A percentile compares a stretch with the other conserved stretches of the same genome.
phyloP scores from a whole-genome alignment of 2,888 invertebrate species.

The Epirrita christyi region DNA sequence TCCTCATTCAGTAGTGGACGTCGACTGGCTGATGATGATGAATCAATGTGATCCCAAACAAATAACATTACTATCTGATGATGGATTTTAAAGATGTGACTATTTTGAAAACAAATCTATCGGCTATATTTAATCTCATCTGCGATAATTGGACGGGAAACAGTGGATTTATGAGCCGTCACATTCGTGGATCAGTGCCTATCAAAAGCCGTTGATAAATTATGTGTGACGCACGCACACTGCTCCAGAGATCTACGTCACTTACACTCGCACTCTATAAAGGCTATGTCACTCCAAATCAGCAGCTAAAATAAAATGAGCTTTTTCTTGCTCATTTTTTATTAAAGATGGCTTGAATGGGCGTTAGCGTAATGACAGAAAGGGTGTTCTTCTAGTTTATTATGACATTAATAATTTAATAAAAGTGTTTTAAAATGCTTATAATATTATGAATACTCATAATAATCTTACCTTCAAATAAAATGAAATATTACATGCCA shows the following conservation, averaged over 20 bases:
- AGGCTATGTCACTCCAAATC: not conserved
- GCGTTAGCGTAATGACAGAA: not conserved
- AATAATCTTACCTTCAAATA: no score
- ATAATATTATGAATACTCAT: no score
- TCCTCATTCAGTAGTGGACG: no score
- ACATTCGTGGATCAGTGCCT: slow-evolving; percentile 46
- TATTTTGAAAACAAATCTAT: not conserved
- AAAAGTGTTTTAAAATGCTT: no score
- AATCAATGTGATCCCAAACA: no score
- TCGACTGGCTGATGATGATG: no score
- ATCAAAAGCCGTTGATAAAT: slow-evolving; percentile 58
- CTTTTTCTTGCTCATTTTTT: not conserved
- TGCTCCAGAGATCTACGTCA: slow-evolving; percentile 17
- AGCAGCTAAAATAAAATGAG: not conserved
- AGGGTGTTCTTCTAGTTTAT: not conserved
- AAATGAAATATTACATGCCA: no score
- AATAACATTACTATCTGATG: no score
- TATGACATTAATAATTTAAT: no score
- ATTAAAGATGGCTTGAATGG: not conserved
- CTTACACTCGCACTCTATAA: slow-evolving; percentile 6
- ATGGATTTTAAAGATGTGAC: not conserved
- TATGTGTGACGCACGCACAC: slow-evolving; percentile 41
- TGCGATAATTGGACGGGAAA: slow-evolving; percentile 34
- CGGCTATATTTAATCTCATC: slow-evolving; percentile 12
- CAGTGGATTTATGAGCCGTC: slow-evolving; percentile 47